Percentiles rank a stretch among this genome's conserved stretches.
Evolutionary conservation across 1,140 invertebrate species (phyloP).

Genomic region (Drepana arcuata): DNA sequence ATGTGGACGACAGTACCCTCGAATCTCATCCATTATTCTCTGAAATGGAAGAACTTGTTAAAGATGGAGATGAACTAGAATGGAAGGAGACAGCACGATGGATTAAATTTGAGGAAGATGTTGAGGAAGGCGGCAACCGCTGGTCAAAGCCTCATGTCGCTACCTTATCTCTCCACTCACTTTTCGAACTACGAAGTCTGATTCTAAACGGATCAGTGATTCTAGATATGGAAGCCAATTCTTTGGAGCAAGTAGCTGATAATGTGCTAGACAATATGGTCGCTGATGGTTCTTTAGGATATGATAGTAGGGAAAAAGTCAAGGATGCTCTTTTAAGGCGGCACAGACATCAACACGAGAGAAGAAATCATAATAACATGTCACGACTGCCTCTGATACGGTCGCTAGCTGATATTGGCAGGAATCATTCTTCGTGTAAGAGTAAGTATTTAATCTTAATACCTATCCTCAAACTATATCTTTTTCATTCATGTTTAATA

Average conservation of each 20-base stretch:
- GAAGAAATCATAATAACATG: constrained; percentile 82
- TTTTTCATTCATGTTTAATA: no score
- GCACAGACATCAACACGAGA: constrained; percentile 96
- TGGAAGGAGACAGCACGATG: constrained; percentile 98
- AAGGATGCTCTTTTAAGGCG: constrained; percentile 90
- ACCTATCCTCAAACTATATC: no score
- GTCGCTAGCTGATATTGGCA: constrained; percentile 96
- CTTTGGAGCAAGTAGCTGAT: constrained; percentile 91
- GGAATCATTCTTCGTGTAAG: constrained; percentile 95
- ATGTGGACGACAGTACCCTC: constrained; percentile 87
- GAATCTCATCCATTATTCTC: constrained; percentile 93
- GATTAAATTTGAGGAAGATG: constrained; percentile 97
- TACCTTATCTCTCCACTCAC: constrained; percentile 90
- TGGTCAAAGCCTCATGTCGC: constrained; percentile 97
- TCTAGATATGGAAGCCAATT: constrained; percentile 90
- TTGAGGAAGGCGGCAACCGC: constrained; percentile 93
- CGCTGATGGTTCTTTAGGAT: constrained; percentile 81
- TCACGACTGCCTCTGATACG: constrained; percentile 94
- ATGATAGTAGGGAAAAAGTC: constrained; percentile 85
- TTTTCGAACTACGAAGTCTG: constrained; percentile 90
- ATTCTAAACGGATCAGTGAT: constrained; percentile 92
- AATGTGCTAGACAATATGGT: constrained; percentile 94
- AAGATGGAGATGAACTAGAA: constrained; percentile 90
- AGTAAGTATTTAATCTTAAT: constrained; percentile 82
- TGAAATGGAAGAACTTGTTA: constrained; percentile 94